These are phyloP conservation scores for Rhodinocichla rosea DNA, from an alignment of 2,113 vertebrate genomes.

Conservation along the genomic window DNA sequence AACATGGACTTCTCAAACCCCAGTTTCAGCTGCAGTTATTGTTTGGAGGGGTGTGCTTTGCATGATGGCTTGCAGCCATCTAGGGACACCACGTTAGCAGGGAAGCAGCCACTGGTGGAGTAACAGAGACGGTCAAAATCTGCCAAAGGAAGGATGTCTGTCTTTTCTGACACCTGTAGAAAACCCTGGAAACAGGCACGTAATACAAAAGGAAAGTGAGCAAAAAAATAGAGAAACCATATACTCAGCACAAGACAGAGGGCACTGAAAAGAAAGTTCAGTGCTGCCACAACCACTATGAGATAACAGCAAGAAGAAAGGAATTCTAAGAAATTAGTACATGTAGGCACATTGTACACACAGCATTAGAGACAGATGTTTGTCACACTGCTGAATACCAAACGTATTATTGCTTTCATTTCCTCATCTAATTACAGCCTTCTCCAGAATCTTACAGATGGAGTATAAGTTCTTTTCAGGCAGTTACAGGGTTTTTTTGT, in stretches of 20 bases:
- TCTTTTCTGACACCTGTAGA: neutral
- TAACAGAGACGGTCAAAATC: neutral
- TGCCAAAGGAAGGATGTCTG: neutral
- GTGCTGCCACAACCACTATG: neutral
- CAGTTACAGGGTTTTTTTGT: neutral
- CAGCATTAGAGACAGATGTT: neutral
- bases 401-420: neutral
- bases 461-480: neutral
- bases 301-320: neutral
- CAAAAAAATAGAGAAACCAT: neutral
- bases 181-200: neutral
- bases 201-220: neutral
- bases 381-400: neutral
- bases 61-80: neutral
- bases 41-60: neutral
- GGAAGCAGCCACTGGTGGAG: neutral
- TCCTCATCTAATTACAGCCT: neutral
- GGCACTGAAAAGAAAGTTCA: neutral
- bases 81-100: neutral
- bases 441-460: neutral
- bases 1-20: neutral
- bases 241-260: neutral
- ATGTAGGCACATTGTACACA: neutral
- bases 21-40: neutral
- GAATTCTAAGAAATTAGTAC: neutral